phyloP scores from a whole-genome alignment of 2,888 invertebrate genomes.

The Eupithecia abbreviata region DNA sequence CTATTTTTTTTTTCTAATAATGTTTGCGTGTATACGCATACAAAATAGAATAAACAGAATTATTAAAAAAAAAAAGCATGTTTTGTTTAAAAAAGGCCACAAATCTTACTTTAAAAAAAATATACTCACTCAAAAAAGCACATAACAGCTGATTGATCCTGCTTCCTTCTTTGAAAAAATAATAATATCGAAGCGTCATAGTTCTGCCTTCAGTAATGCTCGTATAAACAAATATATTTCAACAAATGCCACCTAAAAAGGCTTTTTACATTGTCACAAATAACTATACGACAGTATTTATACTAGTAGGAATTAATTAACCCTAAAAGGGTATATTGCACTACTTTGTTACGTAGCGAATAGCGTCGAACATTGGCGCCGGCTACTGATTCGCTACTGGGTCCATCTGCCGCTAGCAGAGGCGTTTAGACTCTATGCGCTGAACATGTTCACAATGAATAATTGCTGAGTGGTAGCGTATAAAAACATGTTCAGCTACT shows the following conservation, averaged over 20 bases:
- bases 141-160: constrained; percentile 71
- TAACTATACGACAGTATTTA: neutral
- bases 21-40: no score
- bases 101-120: neutral
- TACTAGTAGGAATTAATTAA: neutral
- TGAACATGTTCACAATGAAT: neutral
- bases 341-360: neutral
- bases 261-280: constrained; percentile 9
- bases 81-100: no score
- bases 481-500: neutral
- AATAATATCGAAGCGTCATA: constrained; percentile 56
- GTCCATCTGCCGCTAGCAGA: neutral
- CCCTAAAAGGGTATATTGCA: neutral
- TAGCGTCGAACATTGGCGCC: neutral
- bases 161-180: constrained; percentile 63
- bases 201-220: neutral
- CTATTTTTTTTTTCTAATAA: no score
- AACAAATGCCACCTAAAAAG: constrained; percentile 8
- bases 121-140: constrained; percentile 67
- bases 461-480: neutral
- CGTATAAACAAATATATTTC: neutral
- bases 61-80: no score
- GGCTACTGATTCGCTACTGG: neutral
- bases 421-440: neutral
- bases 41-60: no score